phyloP scores from a whole-genome alignment of 2,113 vertebrate genomes.

The Poeciliopsis turrubarensis region DNA sequence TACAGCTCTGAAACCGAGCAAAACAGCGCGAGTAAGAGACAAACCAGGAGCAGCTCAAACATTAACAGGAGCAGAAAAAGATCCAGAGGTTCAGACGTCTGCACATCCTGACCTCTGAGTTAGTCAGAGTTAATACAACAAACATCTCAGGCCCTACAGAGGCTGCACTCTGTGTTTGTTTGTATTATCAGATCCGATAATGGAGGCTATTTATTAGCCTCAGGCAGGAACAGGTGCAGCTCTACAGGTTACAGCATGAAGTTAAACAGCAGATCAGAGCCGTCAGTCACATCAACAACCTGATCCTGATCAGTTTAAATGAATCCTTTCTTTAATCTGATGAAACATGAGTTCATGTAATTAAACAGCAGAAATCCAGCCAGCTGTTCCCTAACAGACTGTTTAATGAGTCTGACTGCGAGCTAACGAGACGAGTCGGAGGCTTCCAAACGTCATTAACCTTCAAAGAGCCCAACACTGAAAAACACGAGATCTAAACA shows the following conservation, averaged over 20 bases:
- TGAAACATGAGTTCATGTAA: not conserved
- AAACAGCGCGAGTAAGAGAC: not conserved
- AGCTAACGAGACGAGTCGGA: too few relatives aligned
- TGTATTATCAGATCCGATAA: not conserved
- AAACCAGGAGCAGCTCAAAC: conserved; percentile 1
- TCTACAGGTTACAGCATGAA: not conserved
- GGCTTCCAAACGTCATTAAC: not conserved
- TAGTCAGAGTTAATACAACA: not conserved
- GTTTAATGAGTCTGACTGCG: not conserved
- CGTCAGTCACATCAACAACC: not conserved
- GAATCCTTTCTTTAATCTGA: not conserved
- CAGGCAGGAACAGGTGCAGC: not conserved
- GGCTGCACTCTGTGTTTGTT: not conserved
- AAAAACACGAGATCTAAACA: too few relatives aligned
- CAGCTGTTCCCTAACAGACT: not conserved
- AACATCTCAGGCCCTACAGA: not conserved
- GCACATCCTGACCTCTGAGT: not conserved
- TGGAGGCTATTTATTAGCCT: not conserved
- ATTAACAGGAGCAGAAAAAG: not conserved
- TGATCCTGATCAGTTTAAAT: not conserved
- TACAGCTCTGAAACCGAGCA: not conserved
- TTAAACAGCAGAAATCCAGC: conserved; percentile 1
- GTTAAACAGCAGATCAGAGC: not conserved
- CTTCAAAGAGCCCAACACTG: not conserved
- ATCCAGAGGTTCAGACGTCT: not conserved